phyloP scores from a whole-genome alignment of 2,113 vertebrate species.

The Benthochromis sp. region DNA sequence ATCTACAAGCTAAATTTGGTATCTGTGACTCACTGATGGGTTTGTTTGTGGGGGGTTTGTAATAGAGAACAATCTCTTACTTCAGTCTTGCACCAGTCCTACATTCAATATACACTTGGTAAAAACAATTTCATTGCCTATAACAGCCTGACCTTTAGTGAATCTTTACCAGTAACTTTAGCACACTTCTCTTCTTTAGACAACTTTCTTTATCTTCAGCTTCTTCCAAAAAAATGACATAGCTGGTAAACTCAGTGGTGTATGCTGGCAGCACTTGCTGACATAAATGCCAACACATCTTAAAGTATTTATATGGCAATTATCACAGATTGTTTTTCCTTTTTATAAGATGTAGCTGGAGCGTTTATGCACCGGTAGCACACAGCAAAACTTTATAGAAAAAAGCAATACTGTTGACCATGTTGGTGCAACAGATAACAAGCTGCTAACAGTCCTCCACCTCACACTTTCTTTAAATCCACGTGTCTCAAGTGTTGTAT shows the following conservation, averaged over 20 bases:
- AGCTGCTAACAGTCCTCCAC: background rate
- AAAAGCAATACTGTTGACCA: background rate
- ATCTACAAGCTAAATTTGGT: constrained; percentile 68
- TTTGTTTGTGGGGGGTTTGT: background rate
- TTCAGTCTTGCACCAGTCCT: background rate
- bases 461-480: background rate
- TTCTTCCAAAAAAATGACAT: background rate
- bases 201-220: background rate
- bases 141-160: background rate
- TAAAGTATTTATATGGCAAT: constrained; percentile 39
- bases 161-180: background rate
- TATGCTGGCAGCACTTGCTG: background rate
- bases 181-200: background rate
- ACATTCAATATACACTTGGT: background rate
- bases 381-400: constrained; percentile 3
- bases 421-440: background rate
- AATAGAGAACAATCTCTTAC: background rate
- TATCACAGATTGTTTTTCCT: background rate
- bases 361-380: background rate
- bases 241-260: background rate
- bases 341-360: constrained; percentile 16
- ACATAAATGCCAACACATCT: background rate
- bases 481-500: background rate
- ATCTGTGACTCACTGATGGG: constrained; percentile 19
- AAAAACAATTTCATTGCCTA: background rate